A percentile compares a stretch with the other conserved stretches of the same genome.
phyloP scores from a whole-genome alignment of 2,113 vertebrate genomes.

The Melanerpes formicivorus region DNA sequence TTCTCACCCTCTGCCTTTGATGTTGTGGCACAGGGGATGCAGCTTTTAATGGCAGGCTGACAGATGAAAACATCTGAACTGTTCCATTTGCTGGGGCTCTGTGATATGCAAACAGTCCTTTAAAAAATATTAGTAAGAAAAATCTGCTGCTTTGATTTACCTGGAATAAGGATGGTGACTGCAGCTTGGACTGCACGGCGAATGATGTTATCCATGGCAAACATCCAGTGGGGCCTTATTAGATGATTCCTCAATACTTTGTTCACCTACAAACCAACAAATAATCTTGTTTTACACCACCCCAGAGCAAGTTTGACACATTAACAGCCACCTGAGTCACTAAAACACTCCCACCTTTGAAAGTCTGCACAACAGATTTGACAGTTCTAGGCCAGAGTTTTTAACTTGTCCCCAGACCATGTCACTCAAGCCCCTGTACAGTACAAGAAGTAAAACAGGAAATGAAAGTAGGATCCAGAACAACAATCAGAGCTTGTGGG shows the following conservation, averaged over 20 bases:
- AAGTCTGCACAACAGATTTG: neutral
- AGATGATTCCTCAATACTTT: slow-evolving; percentile 92
- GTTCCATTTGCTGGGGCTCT: neutral
- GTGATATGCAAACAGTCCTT: neutral
- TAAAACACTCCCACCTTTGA: neutral
- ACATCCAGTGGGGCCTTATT: slow-evolving; percentile 96
- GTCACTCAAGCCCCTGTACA: neutral
- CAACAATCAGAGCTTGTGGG: neutral
- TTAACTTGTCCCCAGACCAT: neutral
- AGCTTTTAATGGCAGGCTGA: neutral
- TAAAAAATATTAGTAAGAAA: neutral
- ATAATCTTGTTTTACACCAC: neutral
- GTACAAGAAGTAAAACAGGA: neutral
- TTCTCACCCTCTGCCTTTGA: neutral
- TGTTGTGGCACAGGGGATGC: neutral
- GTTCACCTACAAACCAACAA: slow-evolving; percentile 83
- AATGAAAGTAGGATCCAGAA: neutral
- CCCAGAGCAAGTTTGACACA: neutral
- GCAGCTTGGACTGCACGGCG: slow-evolving; percentile 92
- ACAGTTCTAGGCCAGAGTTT: neutral
- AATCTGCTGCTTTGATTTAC: slow-evolving; percentile 68
- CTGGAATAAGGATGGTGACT: slow-evolving; percentile 91
- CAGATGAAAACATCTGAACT: neutral
- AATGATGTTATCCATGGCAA: slow-evolving; percentile 96
- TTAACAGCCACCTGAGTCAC: neutral